Base-by-base conservation (phyloP, 2,888 invertebrate species). In the Mechanitis mazaeus region DNA sequence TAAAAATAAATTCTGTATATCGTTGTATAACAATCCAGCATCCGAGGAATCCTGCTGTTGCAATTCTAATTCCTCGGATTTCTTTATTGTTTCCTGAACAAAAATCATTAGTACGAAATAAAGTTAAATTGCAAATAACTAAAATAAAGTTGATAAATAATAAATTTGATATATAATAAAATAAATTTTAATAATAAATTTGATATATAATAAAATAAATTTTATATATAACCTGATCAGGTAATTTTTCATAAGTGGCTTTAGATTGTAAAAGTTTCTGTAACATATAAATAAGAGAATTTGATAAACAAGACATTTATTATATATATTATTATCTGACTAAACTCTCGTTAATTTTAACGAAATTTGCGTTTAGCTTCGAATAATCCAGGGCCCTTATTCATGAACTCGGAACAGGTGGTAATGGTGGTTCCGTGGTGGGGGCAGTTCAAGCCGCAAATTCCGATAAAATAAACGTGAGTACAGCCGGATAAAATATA, bases 21-120 rank as follows among this genome's bases (percentile, higher is more conserved):
- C 58, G 54, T 63, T 50, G n/a, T 53, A 53, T 33, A 64, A 45
- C 35, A 59, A 61, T 50, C 61, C 35, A 6, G 59, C 56, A 60
- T 74, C 73, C 12, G 69, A 72, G 42, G 65, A 64, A 33, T 73
- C 72, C 59, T 69, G 70, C 58, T 72, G 71, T 46, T 71, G 66
- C 33, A 76, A 46, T 70, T 81, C 80, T 55, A 79, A 67, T 47
- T 82, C 78, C 72, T 85, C 83, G 58, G 74, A 73, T 68, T 73
- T 75, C 54, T 76, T 75, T 65, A 82, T 81, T 4, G 76, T 78
- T 60, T 82, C 81, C 87, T 87, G 67, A 63, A 60, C 11, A 55
- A 59, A 54, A 45, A 12, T 3, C 7, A 42, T 5, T 11, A 42
- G 9, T 9, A 42, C 9, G 11, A 42, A 9, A 42, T 2, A 7